These are phyloP conservation scores for Pachliopta kotzebuea DNA, from an alignment of 2,888 invertebrate genomes.

Conservation along the genomic window DNA sequence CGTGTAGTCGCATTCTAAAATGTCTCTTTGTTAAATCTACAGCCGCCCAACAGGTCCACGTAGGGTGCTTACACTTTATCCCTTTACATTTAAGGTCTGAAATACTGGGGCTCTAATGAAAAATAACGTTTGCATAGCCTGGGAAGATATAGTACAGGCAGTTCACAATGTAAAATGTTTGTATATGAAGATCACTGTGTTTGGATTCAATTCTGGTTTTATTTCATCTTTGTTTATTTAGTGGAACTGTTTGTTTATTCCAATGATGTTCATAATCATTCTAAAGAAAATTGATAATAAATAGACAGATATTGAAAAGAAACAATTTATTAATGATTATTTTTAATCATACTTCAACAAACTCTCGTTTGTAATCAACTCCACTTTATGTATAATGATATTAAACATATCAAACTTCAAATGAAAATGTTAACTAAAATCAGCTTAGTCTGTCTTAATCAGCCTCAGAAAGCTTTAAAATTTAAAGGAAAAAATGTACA, in stretches of 20 bases:
- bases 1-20: conserved; percentile 73
- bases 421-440: too few species aligned
- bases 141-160: conserved; percentile 61
- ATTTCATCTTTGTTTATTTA: conserved; percentile 55
- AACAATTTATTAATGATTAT: neutral
- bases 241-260: conserved; percentile 49
- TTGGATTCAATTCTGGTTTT: conserved; percentile 49
- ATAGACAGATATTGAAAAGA: neutral
- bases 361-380: too few species aligned
- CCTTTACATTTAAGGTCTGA: conserved; percentile 39
- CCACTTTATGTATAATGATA: too few species aligned
- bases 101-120: conserved; percentile 27
- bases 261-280: conserved; percentile 29
- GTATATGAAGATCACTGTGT: conserved; percentile 61
- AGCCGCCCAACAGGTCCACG: conserved; percentile 35
- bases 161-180: conserved; percentile 72
- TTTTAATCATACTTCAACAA: too few species aligned
- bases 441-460: too few species aligned
- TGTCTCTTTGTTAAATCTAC: conserved; percentile 64
- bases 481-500: too few species aligned
- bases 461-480: too few species aligned
- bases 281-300: neutral
- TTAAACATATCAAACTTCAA: too few species aligned
- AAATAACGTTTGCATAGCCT: conserved; percentile 43
- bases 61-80: conserved; percentile 41